These are phyloP conservation scores for Agrochola lota DNA, from an alignment of 2,888 invertebrate genomes.

Conservation along the genomic window DNA sequence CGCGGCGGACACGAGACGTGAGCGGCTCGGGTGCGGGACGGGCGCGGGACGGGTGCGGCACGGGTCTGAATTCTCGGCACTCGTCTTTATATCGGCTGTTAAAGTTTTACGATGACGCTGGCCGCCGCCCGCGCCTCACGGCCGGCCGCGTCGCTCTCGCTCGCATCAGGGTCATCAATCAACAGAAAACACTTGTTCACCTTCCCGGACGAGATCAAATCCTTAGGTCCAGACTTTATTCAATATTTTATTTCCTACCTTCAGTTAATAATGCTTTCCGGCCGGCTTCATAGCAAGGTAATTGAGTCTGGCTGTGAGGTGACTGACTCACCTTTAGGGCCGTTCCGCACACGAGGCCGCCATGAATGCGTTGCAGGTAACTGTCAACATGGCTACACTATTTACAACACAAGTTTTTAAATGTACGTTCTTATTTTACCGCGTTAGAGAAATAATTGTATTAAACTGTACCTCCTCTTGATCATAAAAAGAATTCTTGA, in stretches of 20 bases:
- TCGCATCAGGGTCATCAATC: neutral
- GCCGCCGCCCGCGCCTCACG: neutral
- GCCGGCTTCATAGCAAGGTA: neutral
- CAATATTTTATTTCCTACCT: neutral
- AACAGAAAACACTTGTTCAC: neutral
- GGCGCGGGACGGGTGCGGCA: neutral
- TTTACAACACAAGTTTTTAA: neutral
- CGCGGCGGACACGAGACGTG: neutral
- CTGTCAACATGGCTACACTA: neutral
- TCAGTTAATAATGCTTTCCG: neutral
- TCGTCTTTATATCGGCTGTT: constrained; percentile 39
- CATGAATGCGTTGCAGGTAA: neutral
- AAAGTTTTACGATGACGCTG: constrained; percentile 30
- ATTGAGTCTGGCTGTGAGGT: constrained; percentile 3
- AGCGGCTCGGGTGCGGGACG: neutral
- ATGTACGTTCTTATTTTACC: neutral
- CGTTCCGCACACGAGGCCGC: constrained; percentile 1
- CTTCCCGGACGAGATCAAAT: neutral
- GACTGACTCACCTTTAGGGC: constrained; percentile 14
- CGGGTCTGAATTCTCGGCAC: constrained; percentile 26
- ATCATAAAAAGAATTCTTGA: neutral
- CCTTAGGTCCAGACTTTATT: neutral
- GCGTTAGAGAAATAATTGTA: neutral
- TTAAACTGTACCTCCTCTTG: neutral
- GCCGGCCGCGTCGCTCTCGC: neutral